A percentile compares a stretch with the other conserved stretches of the same genome.
These are phyloP conservation scores for Seira musarum DNA, from an alignment of 2,888 invertebrate species.

Conservation along the genomic window DNA sequence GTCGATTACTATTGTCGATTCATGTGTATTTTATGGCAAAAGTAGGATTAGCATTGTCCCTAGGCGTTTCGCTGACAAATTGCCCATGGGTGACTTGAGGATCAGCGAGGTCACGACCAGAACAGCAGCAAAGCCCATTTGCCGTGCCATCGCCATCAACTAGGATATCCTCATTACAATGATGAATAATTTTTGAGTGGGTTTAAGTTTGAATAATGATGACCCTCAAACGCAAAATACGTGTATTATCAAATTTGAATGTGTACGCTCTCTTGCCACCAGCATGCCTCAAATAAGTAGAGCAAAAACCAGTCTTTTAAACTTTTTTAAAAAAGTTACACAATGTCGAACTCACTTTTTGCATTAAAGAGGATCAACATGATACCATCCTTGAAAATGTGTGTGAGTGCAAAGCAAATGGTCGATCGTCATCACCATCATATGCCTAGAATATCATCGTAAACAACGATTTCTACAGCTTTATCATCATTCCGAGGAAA, in stretches of 20 bases:
- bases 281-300: background rate
- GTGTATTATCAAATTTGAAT: conserved; percentile 9
- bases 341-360: conserved; percentile 15
- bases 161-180: conserved; percentile 57
- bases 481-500: conserved; percentile 14
- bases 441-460: no score
- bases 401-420: no score
- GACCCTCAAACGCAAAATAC: conserved; percentile 1
- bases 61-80: no score
- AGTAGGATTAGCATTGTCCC: no score
- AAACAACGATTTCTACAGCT: background rate
- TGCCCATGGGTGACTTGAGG: conserved; percentile 1
- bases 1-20: no score
- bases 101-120: conserved; percentile 27
- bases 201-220: conserved; percentile 15
- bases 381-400: conserved; percentile 25
- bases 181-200: conserved; percentile 18
- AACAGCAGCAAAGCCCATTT: no score
- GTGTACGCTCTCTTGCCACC: background rate
- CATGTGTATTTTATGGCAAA: no score
- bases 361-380: background rate
- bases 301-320: conserved; percentile 46
- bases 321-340: conserved; percentile 18
- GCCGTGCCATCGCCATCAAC: conserved; percentile 28
- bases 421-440: conserved; percentile 37